phyloP scores from a whole-genome alignment of 2,113 vertebrate genomes.

The Dolichotis patagonum region DNA sequence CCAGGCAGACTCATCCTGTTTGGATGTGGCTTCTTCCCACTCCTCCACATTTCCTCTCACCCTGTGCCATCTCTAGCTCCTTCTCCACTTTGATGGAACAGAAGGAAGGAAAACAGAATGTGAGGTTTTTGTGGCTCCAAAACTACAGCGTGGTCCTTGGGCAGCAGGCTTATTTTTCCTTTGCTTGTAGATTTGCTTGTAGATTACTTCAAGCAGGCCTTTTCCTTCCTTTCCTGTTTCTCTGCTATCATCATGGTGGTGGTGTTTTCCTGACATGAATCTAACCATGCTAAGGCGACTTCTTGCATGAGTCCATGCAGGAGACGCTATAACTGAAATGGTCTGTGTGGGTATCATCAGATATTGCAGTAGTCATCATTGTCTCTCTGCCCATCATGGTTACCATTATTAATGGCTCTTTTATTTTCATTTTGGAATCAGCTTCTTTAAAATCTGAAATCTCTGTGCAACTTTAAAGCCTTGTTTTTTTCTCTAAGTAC shows the following conservation, averaged over 20 bases:
- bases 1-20: neutral
- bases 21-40: neutral
- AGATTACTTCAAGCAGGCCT: neutral
- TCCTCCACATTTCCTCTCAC: neutral
- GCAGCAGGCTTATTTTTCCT: constrained; percentile 8
- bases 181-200: constrained; percentile 46
- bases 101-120: neutral
- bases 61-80: neutral
- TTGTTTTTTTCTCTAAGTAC: neutral
- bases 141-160: constrained; percentile 7
- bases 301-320: neutral
- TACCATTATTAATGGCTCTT: neutral
- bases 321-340: neutral
- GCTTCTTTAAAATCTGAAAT: constrained; percentile 67
- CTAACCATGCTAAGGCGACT: neutral
- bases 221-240: neutral
- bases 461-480: constrained; percentile 37
- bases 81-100: neutral
- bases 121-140: neutral
- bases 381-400: neutral
- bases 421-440: neutral
- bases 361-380: neutral
- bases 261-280: constrained; percentile 36
- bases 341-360: neutral
- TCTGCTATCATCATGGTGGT: neutral